phyloP scores from a whole-genome alignment of 2,797 vertebrate species.

The Sebastes diaconus region DNA sequence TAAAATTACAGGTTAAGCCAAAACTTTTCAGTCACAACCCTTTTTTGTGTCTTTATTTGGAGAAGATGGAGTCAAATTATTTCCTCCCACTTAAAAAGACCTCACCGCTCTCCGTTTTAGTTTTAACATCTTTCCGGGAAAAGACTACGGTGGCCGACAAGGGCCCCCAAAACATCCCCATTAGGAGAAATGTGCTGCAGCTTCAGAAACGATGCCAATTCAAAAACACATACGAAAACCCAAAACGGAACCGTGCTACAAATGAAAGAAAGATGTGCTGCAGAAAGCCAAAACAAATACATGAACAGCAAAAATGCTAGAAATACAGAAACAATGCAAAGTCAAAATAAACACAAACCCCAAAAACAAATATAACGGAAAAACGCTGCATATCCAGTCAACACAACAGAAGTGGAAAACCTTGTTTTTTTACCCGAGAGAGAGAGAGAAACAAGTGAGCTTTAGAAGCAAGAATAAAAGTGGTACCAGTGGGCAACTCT shows the following conservation, averaged over 20 bases:
- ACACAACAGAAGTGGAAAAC: neutral
- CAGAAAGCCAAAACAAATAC: neutral
- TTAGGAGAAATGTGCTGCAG: neutral
- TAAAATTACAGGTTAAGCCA: conserved; percentile 19
- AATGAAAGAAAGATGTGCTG: too few relatives aligned
- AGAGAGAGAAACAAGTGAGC: neutral
- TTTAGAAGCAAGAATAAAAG: neutral
- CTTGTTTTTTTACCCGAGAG: neutral
- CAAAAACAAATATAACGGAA: neutral
- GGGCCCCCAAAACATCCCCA: neutral
- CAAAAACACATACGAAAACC: neutral
- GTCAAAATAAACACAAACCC: neutral
- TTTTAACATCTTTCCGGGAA: neutral
- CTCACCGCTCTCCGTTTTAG: neutral
- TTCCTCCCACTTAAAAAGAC: neutral
- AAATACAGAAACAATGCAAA: neutral
- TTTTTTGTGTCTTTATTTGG: conserved; percentile 20
- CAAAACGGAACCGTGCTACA: too few relatives aligned
- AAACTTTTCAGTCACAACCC: neutral
- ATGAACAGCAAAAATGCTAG: neutral
- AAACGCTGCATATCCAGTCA: neutral
- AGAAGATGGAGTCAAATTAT: neutral
- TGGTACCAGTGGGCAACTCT: too few relatives aligned
- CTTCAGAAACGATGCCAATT: neutral
- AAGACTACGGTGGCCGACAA: neutral